Conservation (phyloP, 2,113 vertebrate genomes). For the Dolichallabes microphthalmus region DNA sequence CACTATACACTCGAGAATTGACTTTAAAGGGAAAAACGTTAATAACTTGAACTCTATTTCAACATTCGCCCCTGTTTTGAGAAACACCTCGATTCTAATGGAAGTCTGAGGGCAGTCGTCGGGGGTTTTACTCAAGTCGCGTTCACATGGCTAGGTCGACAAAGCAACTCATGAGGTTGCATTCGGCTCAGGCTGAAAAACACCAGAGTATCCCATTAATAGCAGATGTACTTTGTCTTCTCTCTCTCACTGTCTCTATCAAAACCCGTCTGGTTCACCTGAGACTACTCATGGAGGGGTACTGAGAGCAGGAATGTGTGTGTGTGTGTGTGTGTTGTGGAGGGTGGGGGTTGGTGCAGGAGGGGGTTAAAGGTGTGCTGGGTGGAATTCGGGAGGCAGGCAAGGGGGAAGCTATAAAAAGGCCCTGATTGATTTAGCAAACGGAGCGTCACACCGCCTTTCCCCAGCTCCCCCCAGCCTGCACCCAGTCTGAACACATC, state of each 20-base stretch:
- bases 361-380: conserved; percentile 62
- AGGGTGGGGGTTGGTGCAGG: conserved; percentile 24
- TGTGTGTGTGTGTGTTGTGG: conserved; percentile 52
- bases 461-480: conserved; percentile 27
- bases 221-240: not conserved
- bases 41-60: too few species aligned
- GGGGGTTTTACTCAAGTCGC: too few species aligned
- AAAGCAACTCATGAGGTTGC: too few species aligned
- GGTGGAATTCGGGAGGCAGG: conserved; percentile 61
- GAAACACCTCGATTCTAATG: too few species aligned
- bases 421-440: conserved; percentile 79
- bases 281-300: conserved; percentile 55
- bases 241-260: not conserved
- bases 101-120: too few species aligned
- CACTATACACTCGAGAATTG: not conserved
- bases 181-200: not conserved
- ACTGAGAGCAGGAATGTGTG: conserved; percentile 59
- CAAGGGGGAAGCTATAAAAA: conserved; percentile 67
- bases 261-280: not conserved
- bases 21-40: not conserved
- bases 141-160: too few species aligned
- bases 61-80: too few species aligned
- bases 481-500: conserved; percentile 60
- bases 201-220: not conserved
- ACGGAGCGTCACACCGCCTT: conserved; percentile 67